A percentile compares a stretch with the other conserved stretches of the same genome.
Conservation (phyloP, 1,140 invertebrate species). For the Plodia interpunctella region DNA sequence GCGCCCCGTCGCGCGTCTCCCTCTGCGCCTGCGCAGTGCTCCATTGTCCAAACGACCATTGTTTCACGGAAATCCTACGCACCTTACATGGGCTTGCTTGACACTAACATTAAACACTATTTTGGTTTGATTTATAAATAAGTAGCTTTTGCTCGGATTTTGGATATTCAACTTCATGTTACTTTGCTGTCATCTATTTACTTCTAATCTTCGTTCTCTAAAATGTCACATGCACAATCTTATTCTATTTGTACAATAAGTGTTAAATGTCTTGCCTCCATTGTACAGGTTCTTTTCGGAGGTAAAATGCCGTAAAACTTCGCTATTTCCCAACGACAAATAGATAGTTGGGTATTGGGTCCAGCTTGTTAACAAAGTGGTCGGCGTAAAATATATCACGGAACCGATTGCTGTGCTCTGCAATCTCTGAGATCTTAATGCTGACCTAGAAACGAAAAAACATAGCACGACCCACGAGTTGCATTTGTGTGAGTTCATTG, state of each 20-base stretch:
- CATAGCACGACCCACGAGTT: conserved; percentile 22
- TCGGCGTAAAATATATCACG: conserved; percentile 39
- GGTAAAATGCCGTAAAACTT: background rate
- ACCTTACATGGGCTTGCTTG: conserved; percentile 42
- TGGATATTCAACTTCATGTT: too few species aligned
- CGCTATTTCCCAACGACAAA: background rate
- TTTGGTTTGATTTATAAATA: conserved; percentile 11
- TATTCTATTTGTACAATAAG: too few species aligned
- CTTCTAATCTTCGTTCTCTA: too few species aligned
- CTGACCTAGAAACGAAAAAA: conserved; percentile 66
- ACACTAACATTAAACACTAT: conserved; percentile 47
- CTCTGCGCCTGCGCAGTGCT: conserved; percentile 23
- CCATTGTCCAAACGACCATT: conserved; percentile 59
- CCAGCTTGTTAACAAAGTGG: conserved; percentile 18
- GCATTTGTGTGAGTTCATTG: background rate
- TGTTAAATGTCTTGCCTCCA: too few species aligned
- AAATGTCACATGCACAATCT: too few species aligned
- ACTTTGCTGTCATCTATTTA: too few species aligned
- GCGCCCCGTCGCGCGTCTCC: conserved; percentile 30
- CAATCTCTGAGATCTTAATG: conserved; percentile 30
- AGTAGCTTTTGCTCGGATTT: too few species aligned
- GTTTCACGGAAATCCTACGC: conserved; percentile 52
- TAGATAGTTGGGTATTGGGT: background rate
- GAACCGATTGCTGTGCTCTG: conserved; percentile 38
- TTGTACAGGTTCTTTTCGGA: background rate